Evolutionary conservation across 2,888 invertebrate species (phyloP).

Genomic region (Eulithis prunata): DNA sequence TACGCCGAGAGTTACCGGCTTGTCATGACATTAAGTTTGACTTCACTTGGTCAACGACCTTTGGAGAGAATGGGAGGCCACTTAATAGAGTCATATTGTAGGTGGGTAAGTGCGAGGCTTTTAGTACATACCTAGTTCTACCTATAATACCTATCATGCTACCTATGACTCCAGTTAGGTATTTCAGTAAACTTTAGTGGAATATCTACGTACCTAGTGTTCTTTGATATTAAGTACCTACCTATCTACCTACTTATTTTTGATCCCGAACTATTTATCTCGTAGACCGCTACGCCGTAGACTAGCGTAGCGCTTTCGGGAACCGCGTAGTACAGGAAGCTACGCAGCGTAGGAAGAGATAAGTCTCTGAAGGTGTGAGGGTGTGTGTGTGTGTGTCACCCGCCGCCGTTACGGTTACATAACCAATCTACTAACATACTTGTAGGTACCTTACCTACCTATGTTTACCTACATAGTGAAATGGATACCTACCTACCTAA

Average conservation of each 20-base stretch:
- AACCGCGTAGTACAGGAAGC: background rate
- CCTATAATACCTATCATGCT: background rate
- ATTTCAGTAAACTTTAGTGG: too few relatives aligned
- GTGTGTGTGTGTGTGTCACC: too few relatives aligned
- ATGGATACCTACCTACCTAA: too few relatives aligned
- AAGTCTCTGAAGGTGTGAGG: too few relatives aligned
- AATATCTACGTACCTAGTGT: too few relatives aligned
- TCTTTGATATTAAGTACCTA: too few relatives aligned
- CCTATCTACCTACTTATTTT: too few relatives aligned
- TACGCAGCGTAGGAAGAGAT: background rate
- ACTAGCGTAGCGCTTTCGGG: background rate
- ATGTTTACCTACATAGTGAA: too few relatives aligned
- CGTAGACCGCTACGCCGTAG: background rate
- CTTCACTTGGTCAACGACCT: constrained; percentile 31
- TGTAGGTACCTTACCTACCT: too few relatives aligned
- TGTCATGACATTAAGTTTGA: constrained; percentile 36
- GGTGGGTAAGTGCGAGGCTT: background rate
- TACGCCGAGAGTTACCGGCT: constrained; percentile 18
- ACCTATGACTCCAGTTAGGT: too few relatives aligned
- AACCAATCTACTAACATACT: too few relatives aligned
- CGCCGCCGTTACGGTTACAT: too few relatives aligned
- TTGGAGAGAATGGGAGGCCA: constrained; percentile 32
- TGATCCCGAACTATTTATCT: background rate
- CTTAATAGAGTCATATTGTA: background rate
- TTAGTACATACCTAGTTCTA: constrained; percentile 8